phyloP scores from a whole-genome alignment of 2,113 vertebrate species.

The Paradoxurus hermaphroditus region DNA sequence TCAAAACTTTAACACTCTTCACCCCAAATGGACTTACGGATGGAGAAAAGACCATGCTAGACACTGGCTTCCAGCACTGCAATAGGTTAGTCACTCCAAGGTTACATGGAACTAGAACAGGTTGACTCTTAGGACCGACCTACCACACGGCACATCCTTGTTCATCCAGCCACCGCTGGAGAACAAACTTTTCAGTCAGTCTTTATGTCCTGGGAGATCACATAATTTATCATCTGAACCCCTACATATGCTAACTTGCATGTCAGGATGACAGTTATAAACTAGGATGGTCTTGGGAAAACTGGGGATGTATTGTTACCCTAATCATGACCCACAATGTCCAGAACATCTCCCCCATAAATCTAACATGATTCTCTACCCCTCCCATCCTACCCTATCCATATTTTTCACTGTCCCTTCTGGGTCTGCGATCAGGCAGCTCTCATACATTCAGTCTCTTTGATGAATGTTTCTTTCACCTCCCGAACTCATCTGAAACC shows the following conservation, averaged over 20 bases:
- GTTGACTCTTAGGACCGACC: not conserved
- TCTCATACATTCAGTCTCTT: not conserved
- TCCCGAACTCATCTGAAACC: not conserved
- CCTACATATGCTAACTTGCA: not conserved
- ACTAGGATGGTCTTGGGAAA: not conserved
- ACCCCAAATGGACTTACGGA: not conserved
- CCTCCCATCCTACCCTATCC: rapidly evolving
- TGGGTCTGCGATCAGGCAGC: not conserved
- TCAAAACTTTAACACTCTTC: not conserved
- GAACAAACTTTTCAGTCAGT: not conserved
- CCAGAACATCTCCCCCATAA: not conserved
- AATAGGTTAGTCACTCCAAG: not conserved
- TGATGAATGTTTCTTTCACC: not conserved
- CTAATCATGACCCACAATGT: not conserved
- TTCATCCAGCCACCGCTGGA: not conserved
- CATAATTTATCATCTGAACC: not conserved
- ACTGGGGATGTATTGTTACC: not conserved
- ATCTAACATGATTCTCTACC: not conserved
- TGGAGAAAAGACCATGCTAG: not conserved
- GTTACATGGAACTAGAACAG: not conserved
- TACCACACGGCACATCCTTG: not conserved
- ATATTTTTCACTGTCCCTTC: not conserved
- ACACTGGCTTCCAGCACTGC: not conserved
- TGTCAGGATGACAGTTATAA: not conserved
- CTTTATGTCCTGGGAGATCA: not conserved